Evolutionary conservation across 2,888 invertebrate genomes (phyloP).

Genomic region (Oegoconia quadripuncta): DNA sequence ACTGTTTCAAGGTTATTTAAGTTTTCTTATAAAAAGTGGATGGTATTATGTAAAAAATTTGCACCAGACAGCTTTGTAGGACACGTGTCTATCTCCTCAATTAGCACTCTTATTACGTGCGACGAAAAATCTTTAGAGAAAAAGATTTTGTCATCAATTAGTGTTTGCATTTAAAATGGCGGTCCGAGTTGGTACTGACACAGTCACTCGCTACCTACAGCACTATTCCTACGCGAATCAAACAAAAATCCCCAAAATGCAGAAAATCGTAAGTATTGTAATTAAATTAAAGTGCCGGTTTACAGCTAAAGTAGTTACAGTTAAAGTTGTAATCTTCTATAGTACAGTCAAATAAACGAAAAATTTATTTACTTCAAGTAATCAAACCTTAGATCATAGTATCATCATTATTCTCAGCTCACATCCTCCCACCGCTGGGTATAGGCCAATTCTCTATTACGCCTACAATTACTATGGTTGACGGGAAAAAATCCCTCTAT

Average conservation of each 20-base stretch:
- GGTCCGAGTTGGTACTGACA: slow-evolving; percentile 25
- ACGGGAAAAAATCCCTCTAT: no score
- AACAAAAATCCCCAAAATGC: slow-evolving; percentile 42
- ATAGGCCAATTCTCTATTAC: no score
- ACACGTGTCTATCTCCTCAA: slow-evolving; percentile 42
- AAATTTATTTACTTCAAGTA: no score
- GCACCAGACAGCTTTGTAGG: slow-evolving; percentile 41
- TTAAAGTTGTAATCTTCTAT: no score
- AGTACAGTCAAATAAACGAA: no score
- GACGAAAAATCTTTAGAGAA: slow-evolving; percentile 33
- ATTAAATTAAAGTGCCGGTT: no score
- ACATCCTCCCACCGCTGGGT: no score
- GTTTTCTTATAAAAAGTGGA: not conserved
- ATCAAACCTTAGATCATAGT: no score
- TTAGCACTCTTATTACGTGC: slow-evolving; percentile 60
- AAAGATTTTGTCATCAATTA: slow-evolving; percentile 56
- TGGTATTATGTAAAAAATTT: slow-evolving; percentile 25
- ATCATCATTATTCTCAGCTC: no score
- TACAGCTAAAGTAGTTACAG: no score
- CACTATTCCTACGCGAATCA: slow-evolving; percentile 28
- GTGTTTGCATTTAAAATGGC: slow-evolving; percentile 49
- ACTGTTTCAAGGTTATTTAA: slow-evolving; percentile 20
- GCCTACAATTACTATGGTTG: no score
- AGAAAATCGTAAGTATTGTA: slow-evolving; percentile 62
- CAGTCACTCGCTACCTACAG: slow-evolving; percentile 42